Evolutionary conservation across 2,113 vertebrate species (phyloP), one percentile per base, ranked within the genome.

Genomic region (Ifrita kowaldi): DNA sequence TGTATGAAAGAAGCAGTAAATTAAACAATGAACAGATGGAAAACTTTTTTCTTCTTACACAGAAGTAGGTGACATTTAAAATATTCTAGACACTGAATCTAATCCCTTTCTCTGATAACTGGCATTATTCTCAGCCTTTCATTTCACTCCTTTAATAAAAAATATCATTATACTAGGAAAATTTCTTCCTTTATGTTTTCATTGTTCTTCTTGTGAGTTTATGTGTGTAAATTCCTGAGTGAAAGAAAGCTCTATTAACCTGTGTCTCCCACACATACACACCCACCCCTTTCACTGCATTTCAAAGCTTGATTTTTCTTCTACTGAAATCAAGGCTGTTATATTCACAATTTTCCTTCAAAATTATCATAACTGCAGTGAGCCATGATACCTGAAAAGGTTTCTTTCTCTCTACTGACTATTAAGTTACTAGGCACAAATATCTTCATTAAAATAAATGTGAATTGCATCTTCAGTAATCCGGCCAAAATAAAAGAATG

Each of bases 11-110:
- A 91, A 95, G 65, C 56, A 77, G 68, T 82, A 57, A 63, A 96
- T 96, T 96, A 97, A 98, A 95, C 52, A 95, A 90, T 77, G 65
- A 86, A 49, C 23, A 95, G 42, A 95, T 46, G 35, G 37, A 90
- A 95, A 28, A 28, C 7, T 33, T 82, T 94, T 73, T 78, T 85
- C 80, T 73, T 7, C 6, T 83, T 81, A 19, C 78, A 90, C 20
- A 87, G 44, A 55, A 86, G 44, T 82, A 46, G 19, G 26, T 95
- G 79, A 87, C 52, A 87, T 90, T 90, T 95, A 56, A 88, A 87
- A 90, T 93, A 90, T 87, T 96, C 37, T 21, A 90, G 41, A 95
- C 35, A 60, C 37, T 69, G 13, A 95, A 65, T 95, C 26, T 94
- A 94, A 96, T 87, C 19, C 23, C 7, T 80, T 96, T 75, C 55